A percentile compares a stretch with the other conserved stretches of the same genome.
Evolutionary conservation across 2,888 invertebrate genomes (phyloP).

Genomic region (Pseudoips prasinana): DNA sequence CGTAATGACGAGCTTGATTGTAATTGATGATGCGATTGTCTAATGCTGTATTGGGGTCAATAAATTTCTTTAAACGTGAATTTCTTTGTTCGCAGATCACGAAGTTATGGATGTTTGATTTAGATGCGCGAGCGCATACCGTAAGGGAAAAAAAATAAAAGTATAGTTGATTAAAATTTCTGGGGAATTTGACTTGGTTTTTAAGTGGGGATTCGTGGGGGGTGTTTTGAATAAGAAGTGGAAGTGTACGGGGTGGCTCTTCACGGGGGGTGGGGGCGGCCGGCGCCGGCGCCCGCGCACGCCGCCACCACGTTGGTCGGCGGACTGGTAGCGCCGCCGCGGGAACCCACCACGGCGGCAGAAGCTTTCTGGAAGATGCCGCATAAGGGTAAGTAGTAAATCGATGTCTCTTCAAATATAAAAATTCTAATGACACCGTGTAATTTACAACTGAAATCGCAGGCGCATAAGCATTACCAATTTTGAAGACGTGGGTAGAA

Average conservation of each 20-base stretch:
- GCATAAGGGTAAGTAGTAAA: conserved; percentile 86
- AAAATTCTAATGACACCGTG: no score
- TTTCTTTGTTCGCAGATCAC: conserved; percentile 61
- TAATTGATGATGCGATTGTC: conserved; percentile 79
- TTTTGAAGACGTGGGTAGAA: no score
- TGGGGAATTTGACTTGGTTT: conserved; percentile 9
- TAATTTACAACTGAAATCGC: no score
- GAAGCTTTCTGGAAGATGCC: conserved; percentile 94
- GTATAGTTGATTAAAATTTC: conserved; percentile 8
- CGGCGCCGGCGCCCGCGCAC: conserved; percentile 81
- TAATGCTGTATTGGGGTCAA: conserved; percentile 66
- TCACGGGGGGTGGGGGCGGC: conserved; percentile 84
- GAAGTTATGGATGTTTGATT: conserved; percentile 29
- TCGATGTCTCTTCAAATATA: no score
- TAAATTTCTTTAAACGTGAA: conserved; percentile 62
- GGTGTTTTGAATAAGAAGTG: conserved; percentile 31
- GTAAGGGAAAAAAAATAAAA: neutral
- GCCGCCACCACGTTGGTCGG: conserved; percentile 84
- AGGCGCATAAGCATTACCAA: no score
- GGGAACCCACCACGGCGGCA: conserved; percentile 87
- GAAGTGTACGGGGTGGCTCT: conserved; percentile 71
- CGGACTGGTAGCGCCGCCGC: conserved; percentile 86
- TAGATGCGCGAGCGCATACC: conserved; percentile 27
- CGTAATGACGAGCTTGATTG: conserved; percentile 68
- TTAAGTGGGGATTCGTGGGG: conserved; percentile 30